Conservation (phyloP, 2,113 vertebrate species). For the Loxodonta africana region DNA sequence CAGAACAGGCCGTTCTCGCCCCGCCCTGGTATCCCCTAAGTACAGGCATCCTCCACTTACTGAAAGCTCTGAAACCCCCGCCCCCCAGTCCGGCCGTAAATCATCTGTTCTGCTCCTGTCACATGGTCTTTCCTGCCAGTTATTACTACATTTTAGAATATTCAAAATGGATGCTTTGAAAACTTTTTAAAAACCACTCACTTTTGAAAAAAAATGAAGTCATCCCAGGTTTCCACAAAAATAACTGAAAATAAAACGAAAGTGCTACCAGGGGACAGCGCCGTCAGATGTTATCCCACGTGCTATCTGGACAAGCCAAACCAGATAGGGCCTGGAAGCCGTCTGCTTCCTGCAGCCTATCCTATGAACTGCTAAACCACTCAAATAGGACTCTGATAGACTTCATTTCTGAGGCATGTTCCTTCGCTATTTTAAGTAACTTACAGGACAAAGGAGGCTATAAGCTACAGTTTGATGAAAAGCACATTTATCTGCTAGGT, state of each 20-base stretch:
- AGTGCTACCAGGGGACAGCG: not conserved
- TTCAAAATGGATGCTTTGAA: conserved; percentile 49
- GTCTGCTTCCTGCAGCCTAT: conserved; percentile 45
- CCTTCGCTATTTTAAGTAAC: conserved; percentile 65
- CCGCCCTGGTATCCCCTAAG: not conserved
- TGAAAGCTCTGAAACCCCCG: not conserved
- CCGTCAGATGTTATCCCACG: not conserved
- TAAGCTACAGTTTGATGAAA: conserved; percentile 54
- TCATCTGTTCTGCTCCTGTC: not conserved
- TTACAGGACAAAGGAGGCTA: conserved; percentile 45
- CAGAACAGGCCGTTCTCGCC: not conserved
- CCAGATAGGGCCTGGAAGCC: not conserved
- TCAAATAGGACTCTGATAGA: not conserved
- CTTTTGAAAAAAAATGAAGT: conserved; percentile 17
- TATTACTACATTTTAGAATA: not conserved
- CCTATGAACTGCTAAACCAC: not conserved
- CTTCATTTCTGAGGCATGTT: conserved; percentile 39
- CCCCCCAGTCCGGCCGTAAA: not conserved
- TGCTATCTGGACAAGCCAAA: not conserved
- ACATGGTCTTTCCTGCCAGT: not conserved
- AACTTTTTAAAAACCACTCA: conserved; percentile 3
- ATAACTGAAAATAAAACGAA: conserved; percentile 10
- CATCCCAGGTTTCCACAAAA: conserved; percentile 25
- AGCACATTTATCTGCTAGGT: conserved; percentile 54
- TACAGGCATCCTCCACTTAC: not conserved